Base-by-base conservation (phyloP, 1,140 invertebrate species). In the Oedothorax gibbosus region DNA sequence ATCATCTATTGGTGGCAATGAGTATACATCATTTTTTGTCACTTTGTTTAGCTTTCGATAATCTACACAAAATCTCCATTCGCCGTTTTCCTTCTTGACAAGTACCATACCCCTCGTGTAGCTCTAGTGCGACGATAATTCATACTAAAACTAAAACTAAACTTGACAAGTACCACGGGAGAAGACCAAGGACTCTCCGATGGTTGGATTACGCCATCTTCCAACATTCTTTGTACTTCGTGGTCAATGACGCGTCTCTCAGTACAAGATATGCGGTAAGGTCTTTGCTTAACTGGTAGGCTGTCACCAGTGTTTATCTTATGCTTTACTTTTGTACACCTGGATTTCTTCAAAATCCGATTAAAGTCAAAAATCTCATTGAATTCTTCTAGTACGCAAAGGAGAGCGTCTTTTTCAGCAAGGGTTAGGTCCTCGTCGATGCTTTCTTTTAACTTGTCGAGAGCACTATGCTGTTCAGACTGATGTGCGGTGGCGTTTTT, bases 161-260 rank as follows among this genome's bases (percentile, higher is more conserved):
- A n/a, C n/a, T n/a, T 88, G 0, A 88, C 85, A n/a, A 88, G 56
- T 10, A 87, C 73, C 8, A 87, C 76, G 18, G 87, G 88, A 18
- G 68, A 79, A 1, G 87, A 20, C 78, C 80, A 89, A 18, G 86
- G 85, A 9, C 64, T 82, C 14, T 51, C 76, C 6, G 86, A 86
- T 15, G 69, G 76, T 66, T 75, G 21, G 91, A 82, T 82, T 18
- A 86, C 62, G 21, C 62, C 57, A 15, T 73, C 54, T 14, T 82
- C 51, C 2, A 53, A 3, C 71, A 82, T 66, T 49, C 71, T 3
- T 9, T 83, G 21, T 11, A 86, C 49, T 53, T 82, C 78, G n/a
- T 86, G 18, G 2, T 8, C 18, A 9, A 86, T 75, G 7, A 54
- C 20, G 21, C 35, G 9, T 76, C 73, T 60, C 18, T 76, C 73